Evolutionary conservation across 2,888 invertebrate species (phyloP).

Genomic region (Neoascia interrupta): DNA sequence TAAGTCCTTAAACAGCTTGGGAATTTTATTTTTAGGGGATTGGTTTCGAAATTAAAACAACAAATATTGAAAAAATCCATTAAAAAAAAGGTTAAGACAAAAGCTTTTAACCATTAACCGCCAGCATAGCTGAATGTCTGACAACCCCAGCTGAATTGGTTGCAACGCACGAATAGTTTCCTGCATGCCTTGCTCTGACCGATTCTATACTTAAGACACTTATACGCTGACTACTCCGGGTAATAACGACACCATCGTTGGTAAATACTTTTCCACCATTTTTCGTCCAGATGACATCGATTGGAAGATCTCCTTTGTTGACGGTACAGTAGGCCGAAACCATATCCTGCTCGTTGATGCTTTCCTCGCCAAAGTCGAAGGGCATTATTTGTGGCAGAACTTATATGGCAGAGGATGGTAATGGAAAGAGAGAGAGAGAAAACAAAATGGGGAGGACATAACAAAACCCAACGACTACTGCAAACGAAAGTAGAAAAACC

Average conservation of each 20-base stretch:
- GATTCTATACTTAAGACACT: constrained; percentile 85
- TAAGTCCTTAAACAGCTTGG: not conserved
- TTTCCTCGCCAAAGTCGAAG: constrained; percentile 86
- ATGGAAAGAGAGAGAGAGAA: constrained; percentile 34
- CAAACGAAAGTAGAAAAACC: constrained; percentile 49
- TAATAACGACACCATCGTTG: constrained; percentile 81
- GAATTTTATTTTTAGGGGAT: not conserved
- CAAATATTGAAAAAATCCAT: constrained; percentile 27
- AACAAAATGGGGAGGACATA: constrained; percentile 25
- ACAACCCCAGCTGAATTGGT: constrained; percentile 87
- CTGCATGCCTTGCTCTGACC: constrained; percentile 85
- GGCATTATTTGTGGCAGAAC: constrained; percentile 87
- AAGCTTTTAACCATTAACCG: constrained; percentile 84
- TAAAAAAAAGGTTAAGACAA: no score
- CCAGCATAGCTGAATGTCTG: constrained; percentile 85
- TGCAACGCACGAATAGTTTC: constrained; percentile 88
- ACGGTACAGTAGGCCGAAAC: constrained; percentile 86
- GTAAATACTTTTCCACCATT: constrained; percentile 80
- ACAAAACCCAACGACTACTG: constrained; percentile 50
- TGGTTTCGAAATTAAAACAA: constrained; percentile 42
- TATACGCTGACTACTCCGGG: constrained; percentile 80
- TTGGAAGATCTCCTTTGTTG: constrained; percentile 88
- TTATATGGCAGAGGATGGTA: constrained; percentile 74
- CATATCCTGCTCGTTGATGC: constrained; percentile 85
- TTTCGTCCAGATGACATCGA: constrained; percentile 87